Base-by-base conservation (phyloP, 2,888 invertebrate species). In the Coelopa pilipes region DNA sequence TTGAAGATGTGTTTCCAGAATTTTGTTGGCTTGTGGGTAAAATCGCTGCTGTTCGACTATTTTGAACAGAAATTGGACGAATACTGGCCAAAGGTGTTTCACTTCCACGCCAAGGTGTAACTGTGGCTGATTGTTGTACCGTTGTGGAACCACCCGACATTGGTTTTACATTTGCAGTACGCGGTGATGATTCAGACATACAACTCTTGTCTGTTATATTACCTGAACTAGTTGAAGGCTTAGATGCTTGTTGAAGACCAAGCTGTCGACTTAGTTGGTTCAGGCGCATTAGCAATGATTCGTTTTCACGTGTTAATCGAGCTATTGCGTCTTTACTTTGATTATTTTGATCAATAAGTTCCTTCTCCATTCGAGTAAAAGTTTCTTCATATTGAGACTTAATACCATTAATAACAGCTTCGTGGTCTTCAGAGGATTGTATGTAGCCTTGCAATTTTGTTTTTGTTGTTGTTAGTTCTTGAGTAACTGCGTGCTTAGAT, bases 101-200 rank as follows among this genome's bases (percentile, higher is more conserved):
- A 7, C 93, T 91, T 2, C 93, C 92, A 76, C 94, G 91, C 86
- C 93, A 91, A 24, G 92, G 91, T n/a, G 89, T 90, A 57, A 91
- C 90, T 5, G 91, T 87, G 0, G 88, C 88, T 2, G 88, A 88
- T 77, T 88, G 88, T 69, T 88, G 88, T 0, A 84, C 84, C 0
- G 85, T 85, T 69, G 86, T 83, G 0, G 88, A 89, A 80, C 95
- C 95, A 57, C 34, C 34, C 3, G 97, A 94, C 93, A 97, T 96
- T 0, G 97, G 97, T 86, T 96, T 96, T 60, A 97, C 97, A 84
- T 97, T 97, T 7, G 97, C 97, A 0, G 96, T 97, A 0, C 93
- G 92, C 0, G 91, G 90, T 1, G 80, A 80, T 3, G 86, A 85
- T 13, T 91, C 90, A 50, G 91, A 91, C 3, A 89, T 89, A 13